These are phyloP conservation scores for Trichechus manatus DNA, from an alignment of 2,113 vertebrate genomes.

Conservation along the genomic window DNA sequence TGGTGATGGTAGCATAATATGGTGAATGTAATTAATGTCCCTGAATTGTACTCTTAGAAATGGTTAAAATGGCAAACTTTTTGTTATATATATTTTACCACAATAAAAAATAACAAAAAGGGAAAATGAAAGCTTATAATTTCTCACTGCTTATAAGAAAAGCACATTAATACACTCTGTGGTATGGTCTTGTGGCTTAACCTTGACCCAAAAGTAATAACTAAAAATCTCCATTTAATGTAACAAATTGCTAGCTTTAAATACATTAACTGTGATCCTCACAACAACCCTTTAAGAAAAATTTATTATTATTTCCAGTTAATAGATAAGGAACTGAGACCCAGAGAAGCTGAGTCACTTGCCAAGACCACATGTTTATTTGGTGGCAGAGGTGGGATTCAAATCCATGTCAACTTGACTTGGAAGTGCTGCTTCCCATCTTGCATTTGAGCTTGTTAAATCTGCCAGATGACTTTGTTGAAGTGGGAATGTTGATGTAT, in stretches of 20 bases:
- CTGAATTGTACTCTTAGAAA: background rate
- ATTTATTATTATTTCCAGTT: background rate
- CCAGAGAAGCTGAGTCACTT: slow-evolving; percentile 16
- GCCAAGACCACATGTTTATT: background rate
- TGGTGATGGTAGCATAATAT: background rate
- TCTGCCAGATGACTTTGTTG: background rate
- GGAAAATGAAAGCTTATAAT: slow-evolving; percentile 8
- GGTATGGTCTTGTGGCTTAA: background rate
- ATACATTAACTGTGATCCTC: slow-evolving; percentile 33
- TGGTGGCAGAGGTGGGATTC: slow-evolving; percentile 14
- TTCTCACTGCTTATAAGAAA: slow-evolving; percentile 60
- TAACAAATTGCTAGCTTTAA: slow-evolving; percentile 32
- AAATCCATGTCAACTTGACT: background rate
- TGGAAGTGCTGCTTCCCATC: background rate
- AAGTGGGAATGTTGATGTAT: background rate
- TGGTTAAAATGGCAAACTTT: background rate
- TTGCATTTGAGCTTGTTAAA: background rate
- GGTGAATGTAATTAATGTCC: background rate
- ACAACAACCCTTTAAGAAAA: slow-evolving; percentile 12
- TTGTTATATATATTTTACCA: background rate
- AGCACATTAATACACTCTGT: background rate
- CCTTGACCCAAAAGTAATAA: slow-evolving; percentile 38
- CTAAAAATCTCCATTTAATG: slow-evolving; percentile 2
- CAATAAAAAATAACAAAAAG: slow-evolving; percentile 13
- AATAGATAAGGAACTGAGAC: background rate